Evolutionary conservation across 1,140 invertebrate genomes (phyloP).

Genomic region (Drosophila baimaii): DNA sequence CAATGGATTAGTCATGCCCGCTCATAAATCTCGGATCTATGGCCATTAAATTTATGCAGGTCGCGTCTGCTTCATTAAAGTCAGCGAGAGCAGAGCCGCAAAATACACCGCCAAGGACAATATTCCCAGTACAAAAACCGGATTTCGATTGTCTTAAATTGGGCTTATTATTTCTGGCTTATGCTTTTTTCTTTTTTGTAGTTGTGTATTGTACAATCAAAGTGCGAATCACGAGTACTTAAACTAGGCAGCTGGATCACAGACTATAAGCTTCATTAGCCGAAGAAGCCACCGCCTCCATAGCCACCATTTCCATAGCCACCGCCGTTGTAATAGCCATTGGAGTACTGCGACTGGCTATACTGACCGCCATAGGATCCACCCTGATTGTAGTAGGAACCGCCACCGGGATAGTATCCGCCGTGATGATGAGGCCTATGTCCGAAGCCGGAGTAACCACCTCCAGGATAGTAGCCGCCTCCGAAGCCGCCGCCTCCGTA

Average conservation of each 20-base stretch:
- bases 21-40: constrained; percentile 60
- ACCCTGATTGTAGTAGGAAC: constrained; percentile 60
- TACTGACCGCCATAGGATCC: constrained; percentile 72
- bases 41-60: constrained; percentile 74
- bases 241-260: constrained; percentile 44
- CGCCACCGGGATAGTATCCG: constrained; percentile 57
- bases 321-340: constrained; percentile 64
- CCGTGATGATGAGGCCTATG: constrained; percentile 55
- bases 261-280: constrained; percentile 18
- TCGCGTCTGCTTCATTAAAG: constrained; percentile 62
- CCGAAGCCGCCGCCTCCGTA: constrained; percentile 55
- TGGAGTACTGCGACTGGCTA: constrained; percentile 70
- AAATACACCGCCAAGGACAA: constrained; percentile 56
- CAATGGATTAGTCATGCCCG: constrained; percentile 58
- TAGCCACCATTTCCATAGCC: constrained; percentile 41
- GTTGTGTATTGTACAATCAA: constrained; percentile 37
- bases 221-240: constrained; percentile 53
- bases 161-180: constrained; percentile 39
- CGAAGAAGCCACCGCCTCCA: constrained; percentile 59
- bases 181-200: constrained; percentile 5
- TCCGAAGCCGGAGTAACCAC: constrained; percentile 62
- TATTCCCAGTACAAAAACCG: constrained; percentile 57
- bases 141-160: constrained; percentile 49
- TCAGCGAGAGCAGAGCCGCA: constrained; percentile 26
- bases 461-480: constrained; percentile 60